phyloP scores from a whole-genome alignment of 2,888 invertebrate species.

The Anoplius nigerrimus region DNA sequence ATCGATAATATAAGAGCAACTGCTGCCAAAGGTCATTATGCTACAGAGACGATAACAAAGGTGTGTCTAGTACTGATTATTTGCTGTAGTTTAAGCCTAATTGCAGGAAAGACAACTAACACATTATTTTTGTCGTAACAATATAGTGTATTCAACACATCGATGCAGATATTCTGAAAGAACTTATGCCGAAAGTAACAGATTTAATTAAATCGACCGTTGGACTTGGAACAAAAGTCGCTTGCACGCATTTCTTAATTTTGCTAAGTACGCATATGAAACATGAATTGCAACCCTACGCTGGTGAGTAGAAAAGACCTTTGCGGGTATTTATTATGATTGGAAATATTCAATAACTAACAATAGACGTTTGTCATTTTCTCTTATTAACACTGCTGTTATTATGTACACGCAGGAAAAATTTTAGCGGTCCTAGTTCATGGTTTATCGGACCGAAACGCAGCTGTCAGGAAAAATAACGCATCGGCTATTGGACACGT shows the following conservation, averaged over 20 bases:
- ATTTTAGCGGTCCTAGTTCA: conserved; percentile 81
- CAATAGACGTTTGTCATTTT: neutral
- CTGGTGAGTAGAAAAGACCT: conserved; percentile 71
- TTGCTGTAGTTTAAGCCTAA: neutral
- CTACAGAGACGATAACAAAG: conserved; percentile 90
- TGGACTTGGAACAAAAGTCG: conserved; percentile 89
- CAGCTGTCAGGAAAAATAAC: conserved; percentile 88
- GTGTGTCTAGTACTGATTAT: conserved; percentile 72
- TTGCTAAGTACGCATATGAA: conserved; percentile 77
- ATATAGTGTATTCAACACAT: conserved; percentile 82
- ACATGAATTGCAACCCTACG: conserved; percentile 78
- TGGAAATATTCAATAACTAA: neutral
- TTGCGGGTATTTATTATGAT: neutral
- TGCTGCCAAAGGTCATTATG: conserved; percentile 89
- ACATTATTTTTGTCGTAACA: neutral
- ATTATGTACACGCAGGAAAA: conserved; percentile 75
- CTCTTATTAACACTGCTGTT: conserved; percentile 15
- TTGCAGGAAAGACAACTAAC: neutral
- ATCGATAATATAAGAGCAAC: conserved; percentile 88
- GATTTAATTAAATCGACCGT: conserved; percentile 88
- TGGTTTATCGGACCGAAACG: conserved; percentile 89
- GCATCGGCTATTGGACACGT: conserved; percentile 91
- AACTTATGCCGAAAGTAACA: conserved; percentile 87
- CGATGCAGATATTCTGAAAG: conserved; percentile 85
- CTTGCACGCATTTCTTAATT: conserved; percentile 87